Percentiles rank a stretch among this genome's conserved stretches.
These are phyloP conservation scores for Oreohelix idahoensis DNA, from an alignment of 1,140 invertebrate genomes.

Conservation along the genomic window DNA sequence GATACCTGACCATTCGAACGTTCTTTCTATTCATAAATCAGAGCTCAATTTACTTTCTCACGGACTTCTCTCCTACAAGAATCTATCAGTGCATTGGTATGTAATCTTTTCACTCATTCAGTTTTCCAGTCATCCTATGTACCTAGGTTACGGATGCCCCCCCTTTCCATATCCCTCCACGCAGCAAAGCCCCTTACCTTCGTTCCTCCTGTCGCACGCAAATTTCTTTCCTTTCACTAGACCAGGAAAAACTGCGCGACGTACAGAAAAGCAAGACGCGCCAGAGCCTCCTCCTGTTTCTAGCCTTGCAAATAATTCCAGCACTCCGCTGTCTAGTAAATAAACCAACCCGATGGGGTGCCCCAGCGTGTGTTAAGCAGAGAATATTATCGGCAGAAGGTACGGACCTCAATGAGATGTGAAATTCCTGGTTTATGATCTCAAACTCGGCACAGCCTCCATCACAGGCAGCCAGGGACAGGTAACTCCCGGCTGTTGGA, in stretches of 20 bases:
- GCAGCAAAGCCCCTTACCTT: background rate
- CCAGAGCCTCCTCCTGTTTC: background rate
- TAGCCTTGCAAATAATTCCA: background rate
- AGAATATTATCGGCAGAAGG: background rate
- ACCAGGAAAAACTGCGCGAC: background rate
- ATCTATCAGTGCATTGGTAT: too few species aligned
- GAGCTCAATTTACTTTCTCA: too few species aligned
- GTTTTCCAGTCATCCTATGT: too few species aligned
- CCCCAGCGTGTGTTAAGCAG: background rate
- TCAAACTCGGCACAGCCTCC: background rate
- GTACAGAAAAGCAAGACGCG: background rate
- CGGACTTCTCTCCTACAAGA: too few species aligned
- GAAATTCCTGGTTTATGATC: conserved; percentile 29
- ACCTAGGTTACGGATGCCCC: background rate
- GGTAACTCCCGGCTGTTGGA: background rate
- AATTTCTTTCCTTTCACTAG: background rate
- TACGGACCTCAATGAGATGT: conserved; percentile 9
- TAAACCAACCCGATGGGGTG: background rate
- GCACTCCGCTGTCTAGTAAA: background rate
- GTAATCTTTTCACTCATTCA: too few species aligned
- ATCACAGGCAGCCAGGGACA: background rate
- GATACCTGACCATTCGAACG: too few species aligned
- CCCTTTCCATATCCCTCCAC: background rate
- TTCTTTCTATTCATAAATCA: too few species aligned
- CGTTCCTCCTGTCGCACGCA: background rate